Evolutionary conservation across 2,113 vertebrate genomes (phyloP).

Genomic region (Cyanoramphus novaezelandiae): DNA sequence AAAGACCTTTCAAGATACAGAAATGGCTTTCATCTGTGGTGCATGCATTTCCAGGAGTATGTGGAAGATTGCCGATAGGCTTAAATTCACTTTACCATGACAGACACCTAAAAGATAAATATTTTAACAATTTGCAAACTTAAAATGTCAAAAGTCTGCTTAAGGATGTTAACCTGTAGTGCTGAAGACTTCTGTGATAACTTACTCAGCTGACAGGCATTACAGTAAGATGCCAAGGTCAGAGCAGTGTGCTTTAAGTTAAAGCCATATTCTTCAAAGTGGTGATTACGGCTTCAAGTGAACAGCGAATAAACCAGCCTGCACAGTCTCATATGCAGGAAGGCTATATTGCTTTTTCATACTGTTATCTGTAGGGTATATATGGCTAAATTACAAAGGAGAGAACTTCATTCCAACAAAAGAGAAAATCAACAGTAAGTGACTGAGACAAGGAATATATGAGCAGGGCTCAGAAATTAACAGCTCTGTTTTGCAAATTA

Average conservation of each 20-base stretch:
- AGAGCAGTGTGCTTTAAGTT: neutral
- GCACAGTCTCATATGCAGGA: neutral
- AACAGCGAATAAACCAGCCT: neutral
- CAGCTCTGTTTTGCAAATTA: neutral
- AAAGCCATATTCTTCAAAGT: neutral
- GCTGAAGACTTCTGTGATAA: neutral
- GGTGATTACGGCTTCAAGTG: neutral
- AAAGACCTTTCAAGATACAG: neutral
- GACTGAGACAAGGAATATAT: neutral
- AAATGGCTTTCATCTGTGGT: neutral
- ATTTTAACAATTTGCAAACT: neutral
- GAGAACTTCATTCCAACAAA: neutral
- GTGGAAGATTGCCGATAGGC: neutral
- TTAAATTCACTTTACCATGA: neutral
- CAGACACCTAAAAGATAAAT: neutral
- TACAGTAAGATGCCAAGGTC: neutral
- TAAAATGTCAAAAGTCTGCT: neutral
- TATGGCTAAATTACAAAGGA: neutral
- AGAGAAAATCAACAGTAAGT: neutral
- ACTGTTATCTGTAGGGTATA: fast-evolving
- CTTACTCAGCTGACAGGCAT: neutral
- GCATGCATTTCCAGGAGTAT: neutral
- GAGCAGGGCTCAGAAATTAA: neutral
- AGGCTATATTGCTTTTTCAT: neutral
- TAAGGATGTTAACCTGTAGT: neutral